Base-by-base conservation (phyloP, 2,113 vertebrate species). In the Equus quagga region DNA sequence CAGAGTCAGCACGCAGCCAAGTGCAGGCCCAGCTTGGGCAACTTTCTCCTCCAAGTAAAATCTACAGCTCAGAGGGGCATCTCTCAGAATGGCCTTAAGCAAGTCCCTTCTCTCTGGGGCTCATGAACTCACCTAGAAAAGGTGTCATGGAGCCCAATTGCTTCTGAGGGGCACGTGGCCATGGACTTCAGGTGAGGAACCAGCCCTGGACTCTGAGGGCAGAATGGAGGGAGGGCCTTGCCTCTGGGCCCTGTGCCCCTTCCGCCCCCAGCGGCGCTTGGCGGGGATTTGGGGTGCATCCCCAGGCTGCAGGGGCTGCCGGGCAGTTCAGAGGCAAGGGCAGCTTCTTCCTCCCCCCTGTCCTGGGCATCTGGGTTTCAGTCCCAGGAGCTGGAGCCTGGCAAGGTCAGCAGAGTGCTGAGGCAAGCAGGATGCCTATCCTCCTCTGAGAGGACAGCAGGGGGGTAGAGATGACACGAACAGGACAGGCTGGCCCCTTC, bases 341-440 rank as follows among this genome's bases (percentile, higher is more conserved):
- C 4, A 21, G 21, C 9, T 54, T n/a, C n/a, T 1, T 10, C 11
- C 18, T 24, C 33, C 58, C 23, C 3, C 21, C 54, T 14, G 33
- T 33, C 31, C 3, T 0, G 31, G 49, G 56, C 31, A n/a, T 82
- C 93, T 69, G 92, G 76, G 65, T 79, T 89, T 89, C 49, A 95
- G 86, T 24, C 36, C n/a, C 44, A 81, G 41, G 83, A 96, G 46
- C 36, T 21, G n/a, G 28, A 80, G 44, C 46, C 69, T 31, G 51
- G 60, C 96, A 98, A 98, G 96, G 93, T 95, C 97, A 95, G 82
- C 7, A 33, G 58, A 93, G 41, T 26, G 60, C 95, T 80, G 97
- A 92, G 54, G 62, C 80, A 73, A 54, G 65, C 21, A 86, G 44
- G n/a, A 51, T 23, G 23, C 81, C 62, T 54, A 28, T 18, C 41